Evolutionary conservation across 1,140 invertebrate genomes (phyloP), one percentile per base, ranked within the genome.

Genomic region (Atta colombica): DNA sequence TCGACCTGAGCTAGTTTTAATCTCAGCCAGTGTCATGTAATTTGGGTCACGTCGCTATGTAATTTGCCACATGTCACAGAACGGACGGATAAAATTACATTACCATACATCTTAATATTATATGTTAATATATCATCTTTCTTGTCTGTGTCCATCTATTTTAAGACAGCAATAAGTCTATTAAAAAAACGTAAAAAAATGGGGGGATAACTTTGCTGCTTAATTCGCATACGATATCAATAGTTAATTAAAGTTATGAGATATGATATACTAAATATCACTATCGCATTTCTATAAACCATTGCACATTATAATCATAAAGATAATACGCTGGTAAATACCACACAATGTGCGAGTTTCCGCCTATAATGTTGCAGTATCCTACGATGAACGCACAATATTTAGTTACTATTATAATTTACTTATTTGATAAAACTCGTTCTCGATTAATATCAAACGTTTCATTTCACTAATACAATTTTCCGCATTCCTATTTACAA

Each of bases 41-140:
- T 84, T 84, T 84, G 25, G 58, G 55, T 84, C 80, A 84, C 39
- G 55, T 55, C 55, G 39, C 51, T 35, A n/a, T 61, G 69, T 82
- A 82, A 82, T 74, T 82, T 74, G 39, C 28, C 68, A 49, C 55
- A 60, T 61, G 78, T 35, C 68, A 66, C 58, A 72, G 60, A 75
- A 49, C 25, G 69, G 66, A 72, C 66, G 51, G 35, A 72, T 28
- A 45, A 74, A 31, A 61, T 84, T 72, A 45, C 18, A 61, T 74
- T 82, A 66, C 28, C 77, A 25, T 66, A 51, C n/a, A 55, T 25
- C 72, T 45, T 45, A 45, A 45, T 45, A 45, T 45, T 10, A 45
- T 10, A 45, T 51, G 69, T 75, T 25, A 74, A 74, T 61, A 60
- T 75, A 39, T n/a, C 28, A 8, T 51, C 16, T 5, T 61, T 72